Conservation (phyloP, 2,113 vertebrate genomes). For the Speoplatyrhinus poulsoni region DNA sequence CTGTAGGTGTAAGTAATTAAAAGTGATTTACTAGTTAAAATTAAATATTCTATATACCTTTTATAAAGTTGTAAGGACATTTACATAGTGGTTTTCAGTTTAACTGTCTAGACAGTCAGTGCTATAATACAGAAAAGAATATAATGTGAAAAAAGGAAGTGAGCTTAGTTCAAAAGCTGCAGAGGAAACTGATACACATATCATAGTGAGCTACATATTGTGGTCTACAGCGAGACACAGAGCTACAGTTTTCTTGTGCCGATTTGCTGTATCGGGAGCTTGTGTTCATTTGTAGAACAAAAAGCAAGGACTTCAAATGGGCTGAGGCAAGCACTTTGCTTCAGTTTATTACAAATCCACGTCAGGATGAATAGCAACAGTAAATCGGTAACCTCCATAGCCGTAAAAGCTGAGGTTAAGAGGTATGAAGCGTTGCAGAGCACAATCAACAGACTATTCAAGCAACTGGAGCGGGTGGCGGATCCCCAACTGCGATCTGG, state of each 20-base stretch:
- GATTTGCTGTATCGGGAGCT: slow-evolving; percentile 3
- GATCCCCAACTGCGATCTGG: slow-evolving; percentile 74
- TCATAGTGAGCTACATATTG: slow-evolving; percentile 46
- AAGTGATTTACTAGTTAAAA: no score
- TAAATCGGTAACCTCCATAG: slow-evolving; percentile 74
- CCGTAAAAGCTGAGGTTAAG: slow-evolving; percentile 80
- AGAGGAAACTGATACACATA: slow-evolving; percentile 68
- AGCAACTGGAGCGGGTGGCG: slow-evolving; percentile 74
- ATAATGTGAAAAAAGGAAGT: slow-evolving; percentile 76
- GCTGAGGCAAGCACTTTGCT: slow-evolving; percentile 43
- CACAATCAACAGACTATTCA: slow-evolving; percentile 70
- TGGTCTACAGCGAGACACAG: slow-evolving; percentile 49
- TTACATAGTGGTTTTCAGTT: background rate
- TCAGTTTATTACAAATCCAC: slow-evolving; percentile 41
- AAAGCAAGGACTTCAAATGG: slow-evolving; percentile 59
- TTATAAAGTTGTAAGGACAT: background rate
- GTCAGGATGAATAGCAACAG: slow-evolving; percentile 75
- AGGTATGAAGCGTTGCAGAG: slow-evolving; percentile 74
- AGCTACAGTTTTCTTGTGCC: slow-evolving; percentile 14
- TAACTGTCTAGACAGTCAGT: background rate
- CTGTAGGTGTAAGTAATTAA: background rate
- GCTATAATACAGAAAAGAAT: slow-evolving; percentile 11
- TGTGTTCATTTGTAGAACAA: slow-evolving; percentile 27
- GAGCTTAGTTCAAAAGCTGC: slow-evolving; percentile 63
- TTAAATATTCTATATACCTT: no score